phyloP scores from a whole-genome alignment of 2,797 vertebrate genomes.

The Cynodonichthys magdalenae region DNA sequence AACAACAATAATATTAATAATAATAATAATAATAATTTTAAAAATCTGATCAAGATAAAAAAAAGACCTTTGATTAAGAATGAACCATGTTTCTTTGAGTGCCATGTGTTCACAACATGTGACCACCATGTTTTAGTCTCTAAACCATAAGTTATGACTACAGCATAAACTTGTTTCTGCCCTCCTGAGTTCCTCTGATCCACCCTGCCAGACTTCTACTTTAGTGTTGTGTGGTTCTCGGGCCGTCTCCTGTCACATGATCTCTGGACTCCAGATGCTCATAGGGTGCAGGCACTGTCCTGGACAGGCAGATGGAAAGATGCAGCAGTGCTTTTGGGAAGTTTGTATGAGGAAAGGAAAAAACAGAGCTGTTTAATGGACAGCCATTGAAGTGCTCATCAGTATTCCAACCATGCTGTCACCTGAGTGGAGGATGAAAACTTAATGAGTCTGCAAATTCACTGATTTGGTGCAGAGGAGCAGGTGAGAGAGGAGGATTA shows the following conservation, averaged over 20 bases:
- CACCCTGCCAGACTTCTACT: constrained; percentile 55
- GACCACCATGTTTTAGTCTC: constrained; percentile 9
- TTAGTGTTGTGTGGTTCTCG: constrained; percentile 48
- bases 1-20: neutral
- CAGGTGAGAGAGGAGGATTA: constrained; percentile 64
- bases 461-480: constrained; percentile 79
- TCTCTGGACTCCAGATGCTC: constrained; percentile 55
- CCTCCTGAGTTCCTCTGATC: constrained; percentile 50
- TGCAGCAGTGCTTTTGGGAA: constrained; percentile 35
- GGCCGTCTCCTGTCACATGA: constrained; percentile 25
- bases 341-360: constrained; percentile 19
- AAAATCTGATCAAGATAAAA: neutral
- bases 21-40: neutral
- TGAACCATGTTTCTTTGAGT: constrained; percentile 2
- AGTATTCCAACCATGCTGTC: constrained; percentile 77
- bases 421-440: constrained; percentile 81
- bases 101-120: constrained; percentile 24
- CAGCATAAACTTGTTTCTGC: constrained; percentile 32
- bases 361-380: constrained; percentile 62
- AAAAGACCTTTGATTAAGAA: neutral
- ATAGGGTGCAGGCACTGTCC: constrained; percentile 27
- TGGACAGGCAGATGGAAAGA: constrained; percentile 25
- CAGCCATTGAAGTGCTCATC: constrained; percentile 74
- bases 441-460: constrained; percentile 84
- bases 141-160: constrained; percentile 42